Evolutionary conservation across 2,113 vertebrate species (phyloP), one percentile per base, ranked within the genome.

Genomic region (Setophaga kirtlandii): DNA sequence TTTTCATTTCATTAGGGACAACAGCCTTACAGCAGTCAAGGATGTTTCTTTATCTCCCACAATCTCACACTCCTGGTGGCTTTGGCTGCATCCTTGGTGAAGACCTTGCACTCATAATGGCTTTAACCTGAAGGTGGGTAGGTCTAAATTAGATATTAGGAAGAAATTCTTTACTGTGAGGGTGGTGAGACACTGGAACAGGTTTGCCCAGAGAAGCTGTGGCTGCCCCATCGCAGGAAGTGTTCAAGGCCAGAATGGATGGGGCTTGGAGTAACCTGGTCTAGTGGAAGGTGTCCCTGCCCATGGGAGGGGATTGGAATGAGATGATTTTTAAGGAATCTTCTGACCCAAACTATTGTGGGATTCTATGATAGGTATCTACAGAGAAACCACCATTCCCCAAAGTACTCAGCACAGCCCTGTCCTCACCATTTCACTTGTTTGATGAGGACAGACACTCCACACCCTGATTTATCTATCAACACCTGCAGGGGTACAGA

Each of bases 401-500:
- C 6, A 2, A 63, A 93, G 9, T 5, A 46, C 42, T 67, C 64
- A 37, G 17, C 20, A 41, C 3, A 2, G n/a, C 65, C 39, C 47
- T 85, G 44, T 79, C 82, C 67, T 93, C 62, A 53, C 17, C 35
- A 62, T 71, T 87, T 74, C 86, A 63, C 37, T 60, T 47, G 37
- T 75, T 89, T 33, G 25, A 11, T 53, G 58, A 79, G 39, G 23
- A 82, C 74, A 96, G 78, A 83, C 31, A 18, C 33, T 85, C 78
- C 84, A 91, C 95, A 30, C 63, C 93, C 89, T 85, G 58, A 62
- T 79, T 83, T 86, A 90, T 85, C 87, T 80, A 7, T 59, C 60
- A 75, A n/a, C 59, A 80, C 69, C 75, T 74, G 39, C 21, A 89
- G 71, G 79, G 86, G 55, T 59, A 92, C 75, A 95, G 86, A 90